phyloP scores from a whole-genome alignment of 92 coral and sea anemone genomes.

The Pocillopora meandrina region DNA sequence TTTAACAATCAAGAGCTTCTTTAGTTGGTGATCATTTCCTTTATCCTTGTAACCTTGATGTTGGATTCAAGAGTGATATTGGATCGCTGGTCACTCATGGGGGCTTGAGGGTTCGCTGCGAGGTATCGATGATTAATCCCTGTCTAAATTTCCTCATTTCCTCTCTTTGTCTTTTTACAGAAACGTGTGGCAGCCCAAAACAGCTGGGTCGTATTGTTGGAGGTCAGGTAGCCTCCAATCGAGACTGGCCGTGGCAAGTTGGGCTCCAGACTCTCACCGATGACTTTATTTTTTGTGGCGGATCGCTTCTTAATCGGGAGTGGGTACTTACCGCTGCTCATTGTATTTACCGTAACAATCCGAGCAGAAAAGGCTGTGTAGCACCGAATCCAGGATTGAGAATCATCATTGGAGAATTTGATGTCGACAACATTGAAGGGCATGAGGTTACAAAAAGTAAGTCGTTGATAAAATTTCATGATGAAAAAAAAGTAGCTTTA shows the following conservation, averaged over 20 bases:
- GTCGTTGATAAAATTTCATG: background rate
- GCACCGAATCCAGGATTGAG: constrained; percentile 64
- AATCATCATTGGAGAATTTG: constrained; percentile 81
- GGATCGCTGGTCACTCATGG: background rate
- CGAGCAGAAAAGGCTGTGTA: constrained; percentile 77
- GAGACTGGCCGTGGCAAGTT: constrained; percentile 92
- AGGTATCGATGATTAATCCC: too few relatives aligned
- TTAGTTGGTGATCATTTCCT: too few relatives aligned
- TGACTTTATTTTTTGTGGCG: constrained; percentile 75
- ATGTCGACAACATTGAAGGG: constrained; percentile 68
- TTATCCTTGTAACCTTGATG: background rate
- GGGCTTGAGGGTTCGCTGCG: too few relatives aligned
- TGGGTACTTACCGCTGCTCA: constrained; percentile 96
- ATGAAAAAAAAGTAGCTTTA: background rate
- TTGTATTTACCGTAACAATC: constrained; percentile 69
- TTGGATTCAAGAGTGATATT: background rate
- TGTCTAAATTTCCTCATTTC: too few relatives aligned
- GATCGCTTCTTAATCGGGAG: constrained; percentile 72
- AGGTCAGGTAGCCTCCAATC: constrained; percentile 65
- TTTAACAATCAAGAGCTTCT: too few relatives aligned
- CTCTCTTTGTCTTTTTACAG: background rate
- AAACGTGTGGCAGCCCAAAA: constrained; percentile 36
- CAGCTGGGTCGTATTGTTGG: constrained; percentile 72
- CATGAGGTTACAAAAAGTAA: constrained; percentile 75
- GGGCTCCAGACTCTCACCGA: constrained; percentile 69